Base-by-base conservation (phyloP, 1,140 invertebrate genomes). In the Delia radicum region DNA sequence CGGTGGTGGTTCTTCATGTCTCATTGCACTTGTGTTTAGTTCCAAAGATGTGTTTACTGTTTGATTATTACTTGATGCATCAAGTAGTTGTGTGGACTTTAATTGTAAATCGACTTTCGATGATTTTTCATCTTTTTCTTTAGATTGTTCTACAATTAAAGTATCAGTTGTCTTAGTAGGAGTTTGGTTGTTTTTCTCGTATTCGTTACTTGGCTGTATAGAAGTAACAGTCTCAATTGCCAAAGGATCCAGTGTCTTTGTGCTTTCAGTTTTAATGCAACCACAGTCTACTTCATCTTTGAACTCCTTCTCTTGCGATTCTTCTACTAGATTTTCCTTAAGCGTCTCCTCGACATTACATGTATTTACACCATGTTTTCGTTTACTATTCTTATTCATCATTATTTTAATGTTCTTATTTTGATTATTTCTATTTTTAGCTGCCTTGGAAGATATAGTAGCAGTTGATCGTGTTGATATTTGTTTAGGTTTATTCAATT, bases 391-490 rank as follows among this genome's bases (percentile, higher is more conserved):
- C 24, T 55, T 55, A 6, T 55, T 21, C n/a, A 55, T 21, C 8
- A n/a, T 24, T 10, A 21, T 6, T 55, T 55, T 55, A 55, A 69
- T 33, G 6, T 33, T 21, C 29, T 69, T 69, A 10, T 69, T 69
- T 15, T 37, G 33, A 29, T 8, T 21, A 13, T 33, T 69, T 37
- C 5, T 69, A 10, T 33, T 37, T 18, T 48, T 72, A 6, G 46
- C 67, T 6, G 46, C 13, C 15, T 63, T 73, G 48, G 75, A 13
- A 67, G 28, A n/a, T 31, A 48, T 33, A 10, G 15, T 48, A 74
- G 63, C 67, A 76, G 75, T 27, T 80, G 79, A 76, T 21, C 80
- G 77, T 78, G 42, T 71, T 62, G 67, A n/a, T 48, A 72, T 72
- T 18, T 78, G 77, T 42, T 80, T 81, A 48, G 79, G 76, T 18